Percentiles rank a stretch among this genome's conserved stretches.
phyloP scores from a whole-genome alignment of 2,888 invertebrate species.

The Caenorhabditis sp. region DNA sequence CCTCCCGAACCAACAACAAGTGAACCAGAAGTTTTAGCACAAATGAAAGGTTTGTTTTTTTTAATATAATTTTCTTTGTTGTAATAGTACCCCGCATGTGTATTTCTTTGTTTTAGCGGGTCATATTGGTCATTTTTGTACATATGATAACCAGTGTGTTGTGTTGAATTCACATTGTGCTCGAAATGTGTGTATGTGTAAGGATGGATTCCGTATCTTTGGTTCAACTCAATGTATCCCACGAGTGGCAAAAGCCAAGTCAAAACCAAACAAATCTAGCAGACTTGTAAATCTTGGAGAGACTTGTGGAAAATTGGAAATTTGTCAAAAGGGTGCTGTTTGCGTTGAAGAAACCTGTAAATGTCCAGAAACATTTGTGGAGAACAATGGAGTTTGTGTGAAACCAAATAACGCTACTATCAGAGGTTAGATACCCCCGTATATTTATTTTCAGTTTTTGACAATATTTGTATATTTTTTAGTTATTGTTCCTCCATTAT shows the following conservation, averaged over 20 bases:
- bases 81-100: constrained; percentile 16
- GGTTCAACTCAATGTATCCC: constrained; percentile 59
- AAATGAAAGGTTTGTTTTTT: constrained; percentile 30
- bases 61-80: neutral
- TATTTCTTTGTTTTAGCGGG: constrained; percentile 44
- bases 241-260: constrained; percentile 25
- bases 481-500: constrained; percentile 55
- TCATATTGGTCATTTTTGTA: constrained; percentile 50
- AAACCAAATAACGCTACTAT: constrained; percentile 30
- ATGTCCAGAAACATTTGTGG: constrained; percentile 51
- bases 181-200: constrained; percentile 51
- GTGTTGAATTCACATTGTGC: constrained; percentile 49
- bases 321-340: constrained; percentile 49
- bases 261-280: constrained; percentile 15
- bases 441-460: constrained; percentile 7
- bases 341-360: constrained; percentile 52
- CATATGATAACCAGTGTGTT: constrained; percentile 40
- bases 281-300: constrained; percentile 40
- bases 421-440: constrained; percentile 25
- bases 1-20: constrained; percentile 23
- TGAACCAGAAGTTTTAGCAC: constrained; percentile 32
- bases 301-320: constrained; percentile 23
- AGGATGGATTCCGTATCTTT: constrained; percentile 50
- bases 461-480: neutral
- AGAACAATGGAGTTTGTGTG: constrained; percentile 44